Conservation (phyloP, 2,113 vertebrate genomes). For the Crotalus tigris region DNA sequence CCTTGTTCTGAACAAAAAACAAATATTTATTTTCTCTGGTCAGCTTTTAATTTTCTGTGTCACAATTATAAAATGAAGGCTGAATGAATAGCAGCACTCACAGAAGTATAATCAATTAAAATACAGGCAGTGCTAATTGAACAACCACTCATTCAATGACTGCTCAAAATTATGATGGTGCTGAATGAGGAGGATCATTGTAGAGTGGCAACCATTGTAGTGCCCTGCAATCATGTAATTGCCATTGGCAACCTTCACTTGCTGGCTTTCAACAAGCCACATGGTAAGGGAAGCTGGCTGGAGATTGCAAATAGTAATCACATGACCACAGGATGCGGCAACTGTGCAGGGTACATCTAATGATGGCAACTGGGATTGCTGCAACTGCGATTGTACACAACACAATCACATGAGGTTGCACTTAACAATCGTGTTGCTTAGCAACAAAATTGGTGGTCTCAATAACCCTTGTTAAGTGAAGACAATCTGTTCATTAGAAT, state of each 20-base stretch:
- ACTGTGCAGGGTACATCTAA: neutral
- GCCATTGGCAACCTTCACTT: neutral
- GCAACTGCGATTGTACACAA: neutral
- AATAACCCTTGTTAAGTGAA: neutral
- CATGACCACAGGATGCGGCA: neutral
- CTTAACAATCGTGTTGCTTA: neutral
- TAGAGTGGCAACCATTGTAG: neutral
- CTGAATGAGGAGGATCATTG: neutral
- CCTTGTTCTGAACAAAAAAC: slow-evolving; percentile 39
- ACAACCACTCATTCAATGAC: neutral
- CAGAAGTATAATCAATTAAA: neutral
- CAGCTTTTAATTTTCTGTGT: slow-evolving; percentile 40
- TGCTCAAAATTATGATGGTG: neutral
- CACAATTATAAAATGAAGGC: slow-evolving; percentile 27
- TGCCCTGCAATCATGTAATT: neutral
- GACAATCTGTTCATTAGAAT: neutral
- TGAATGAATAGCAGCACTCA: neutral
- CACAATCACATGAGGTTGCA: neutral
- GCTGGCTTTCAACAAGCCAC: neutral
- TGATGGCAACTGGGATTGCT: neutral
- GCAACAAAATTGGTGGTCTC: neutral
- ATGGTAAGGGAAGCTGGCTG: neutral
- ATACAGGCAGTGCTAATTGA: neutral
- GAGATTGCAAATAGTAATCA: neutral
- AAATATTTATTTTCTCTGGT: slow-evolving; percentile 63